Conservation (phyloP, 1,140 invertebrate species). For the Drosophila ercepeae region DNA sequence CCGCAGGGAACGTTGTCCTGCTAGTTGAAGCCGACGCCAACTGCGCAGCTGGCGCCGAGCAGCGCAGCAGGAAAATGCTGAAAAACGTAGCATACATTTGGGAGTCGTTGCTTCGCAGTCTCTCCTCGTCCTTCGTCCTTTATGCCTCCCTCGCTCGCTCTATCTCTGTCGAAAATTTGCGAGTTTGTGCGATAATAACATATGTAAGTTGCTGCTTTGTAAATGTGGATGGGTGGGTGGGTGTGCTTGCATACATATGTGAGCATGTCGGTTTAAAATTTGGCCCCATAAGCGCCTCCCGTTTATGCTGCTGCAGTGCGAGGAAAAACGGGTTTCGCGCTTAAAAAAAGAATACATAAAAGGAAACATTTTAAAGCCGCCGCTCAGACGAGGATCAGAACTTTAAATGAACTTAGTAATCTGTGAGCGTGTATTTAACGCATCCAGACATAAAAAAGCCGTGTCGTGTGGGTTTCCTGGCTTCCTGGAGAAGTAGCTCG, state of each 20-base stretch:
- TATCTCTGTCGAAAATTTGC: conserved; percentile 72
- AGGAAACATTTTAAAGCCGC: conserved; percentile 58
- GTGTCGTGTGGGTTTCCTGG: conserved; percentile 8
- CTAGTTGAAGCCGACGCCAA: conserved; percentile 18
- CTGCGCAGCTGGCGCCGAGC: conserved; percentile 14
- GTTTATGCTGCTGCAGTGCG: conserved; percentile 12
- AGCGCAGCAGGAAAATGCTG: conserved; percentile 57
- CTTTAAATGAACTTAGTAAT: conserved; percentile 74
- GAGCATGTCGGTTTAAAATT: conserved; percentile 66
- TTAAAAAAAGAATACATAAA: conserved; percentile 1
- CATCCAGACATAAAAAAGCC: conserved; percentile 52
- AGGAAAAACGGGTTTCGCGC: conserved; percentile 5
- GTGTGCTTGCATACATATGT: conserved; percentile 23
- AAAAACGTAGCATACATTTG: conserved; percentile 78
- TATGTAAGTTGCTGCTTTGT: conserved; percentile 69
- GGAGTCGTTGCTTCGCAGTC: conserved; percentile 57
- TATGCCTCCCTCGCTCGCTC: neutral
- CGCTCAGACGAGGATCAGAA: conserved; percentile 61
- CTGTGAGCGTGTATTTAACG: conserved; percentile 54
- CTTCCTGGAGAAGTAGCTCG: conserved; percentile 2
- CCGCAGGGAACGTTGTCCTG: conserved; percentile 56
- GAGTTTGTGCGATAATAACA: conserved; percentile 80
- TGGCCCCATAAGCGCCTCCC: conserved; percentile 65
- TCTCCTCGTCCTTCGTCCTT: neutral
- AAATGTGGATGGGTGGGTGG: conserved; percentile 3